Percentiles rank a stretch among this genome's conserved stretches.
These are phyloP conservation scores for Atlantisia rogersi DNA, from an alignment of 2,113 vertebrate genomes.

Conservation along the genomic window DNA sequence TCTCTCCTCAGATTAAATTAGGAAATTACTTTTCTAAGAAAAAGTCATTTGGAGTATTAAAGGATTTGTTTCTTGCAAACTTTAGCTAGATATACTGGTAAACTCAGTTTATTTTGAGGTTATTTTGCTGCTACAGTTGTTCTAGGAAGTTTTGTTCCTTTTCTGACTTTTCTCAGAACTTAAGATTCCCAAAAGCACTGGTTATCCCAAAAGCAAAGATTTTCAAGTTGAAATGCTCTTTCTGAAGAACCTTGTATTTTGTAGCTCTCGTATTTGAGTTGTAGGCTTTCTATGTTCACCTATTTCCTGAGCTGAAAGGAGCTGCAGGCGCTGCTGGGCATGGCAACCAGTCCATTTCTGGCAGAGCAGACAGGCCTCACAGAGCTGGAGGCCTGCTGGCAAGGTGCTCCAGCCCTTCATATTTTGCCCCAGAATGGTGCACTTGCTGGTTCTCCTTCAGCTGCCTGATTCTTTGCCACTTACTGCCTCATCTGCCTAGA, in stretches of 20 bases:
- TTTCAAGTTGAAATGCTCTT: not conserved
- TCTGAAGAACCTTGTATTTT: not conserved
- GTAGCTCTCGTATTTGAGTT: not conserved
- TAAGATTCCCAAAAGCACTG: not conserved
- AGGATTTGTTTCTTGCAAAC: not conserved
- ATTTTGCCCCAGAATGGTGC: not conserved
- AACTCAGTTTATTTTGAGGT: not conserved
- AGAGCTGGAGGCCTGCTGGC: not conserved
- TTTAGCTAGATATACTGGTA: not conserved
- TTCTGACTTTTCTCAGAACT: not conserved
- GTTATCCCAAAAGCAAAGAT: not conserved
- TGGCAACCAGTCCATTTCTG: not conserved
- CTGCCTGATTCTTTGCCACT: not conserved
- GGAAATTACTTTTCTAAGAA: conserved; percentile 20
- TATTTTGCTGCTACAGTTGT: not conserved
- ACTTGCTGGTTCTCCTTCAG: not conserved
- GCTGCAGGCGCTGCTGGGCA: not conserved
- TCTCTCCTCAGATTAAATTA: not conserved
- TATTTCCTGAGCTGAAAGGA: not conserved
- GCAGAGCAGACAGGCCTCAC: not conserved
- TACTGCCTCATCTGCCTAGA: not conserved
- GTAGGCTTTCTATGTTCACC: not conserved
- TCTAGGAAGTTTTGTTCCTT: not conserved
- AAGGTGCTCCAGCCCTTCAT: not conserved
- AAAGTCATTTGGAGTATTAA: not conserved